These are phyloP conservation scores for Paratilapia polleni DNA, from an alignment of 2,113 vertebrate species.

Conservation along the genomic window DNA sequence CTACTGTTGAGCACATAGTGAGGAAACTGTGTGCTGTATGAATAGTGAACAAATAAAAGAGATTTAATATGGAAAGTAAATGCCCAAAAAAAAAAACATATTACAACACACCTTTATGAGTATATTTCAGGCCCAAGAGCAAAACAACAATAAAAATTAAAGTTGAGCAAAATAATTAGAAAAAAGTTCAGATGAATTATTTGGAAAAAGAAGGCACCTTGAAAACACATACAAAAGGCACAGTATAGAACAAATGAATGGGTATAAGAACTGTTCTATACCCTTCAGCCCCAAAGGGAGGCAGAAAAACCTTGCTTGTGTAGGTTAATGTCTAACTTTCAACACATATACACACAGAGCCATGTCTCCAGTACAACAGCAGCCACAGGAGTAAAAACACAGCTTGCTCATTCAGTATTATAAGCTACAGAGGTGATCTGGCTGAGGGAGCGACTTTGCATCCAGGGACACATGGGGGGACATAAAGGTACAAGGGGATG, in stretches of 20 bases:
- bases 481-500: conserved; percentile 63
- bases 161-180: background rate
- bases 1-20: conserved; percentile 28
- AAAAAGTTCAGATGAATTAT: background rate
- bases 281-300: conserved; percentile 45
- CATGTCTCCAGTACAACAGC: conserved; percentile 23
- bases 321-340: conserved; percentile 65
- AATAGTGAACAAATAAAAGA: conserved; percentile 12
- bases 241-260: conserved; percentile 21
- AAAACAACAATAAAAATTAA: background rate
- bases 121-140: background rate
- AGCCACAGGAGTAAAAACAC: conserved; percentile 53
- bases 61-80: conserved; percentile 1
- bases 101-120: background rate
- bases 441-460: conserved; percentile 56
- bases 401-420: conserved; percentile 54
- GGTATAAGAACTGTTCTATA: conserved; percentile 48
- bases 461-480: conserved; percentile 65
- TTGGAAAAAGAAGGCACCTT: conserved; percentile 4
- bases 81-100: background rate
- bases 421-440: conserved; percentile 63
- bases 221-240: conserved; percentile 10
- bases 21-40: background rate
- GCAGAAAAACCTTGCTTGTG: conserved; percentile 46
- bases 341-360: background rate